Percentiles rank a stretch among this genome's conserved stretches.
Conservation (phyloP, 2,113 vertebrate genomes). For the Pan troglodytes region NHGRI_mPanTro3-v2.1_pri NC_072416.2:32273001-32273500, state of each 20-base stretch:
- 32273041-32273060: too few relatives aligned
- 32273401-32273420: not conserved
- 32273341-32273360: not conserved
- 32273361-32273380: constrained; percentile 48
- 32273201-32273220: not conserved
- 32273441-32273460: too few relatives aligned
- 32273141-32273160: constrained; percentile 22
- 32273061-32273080: too few relatives aligned
- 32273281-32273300: not conserved
- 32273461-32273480: too few relatives aligned
- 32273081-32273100: too few relatives aligned
- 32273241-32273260: not conserved
- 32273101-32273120: too few relatives aligned
- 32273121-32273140: too few relatives aligned
- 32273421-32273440: not conserved
- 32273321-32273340: constrained; percentile 45
- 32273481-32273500: too few relatives aligned
- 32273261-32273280: not conserved
- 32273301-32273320: not conserved
- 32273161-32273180: not conserved
- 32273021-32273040: too few relatives aligned
- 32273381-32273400: constrained; percentile 48
- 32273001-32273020: too few relatives aligned
- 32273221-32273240: not conserved
- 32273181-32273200: not conserved